Evolutionary conservation across 2,113 vertebrate species (phyloP).

Genomic region (Pedionomus torquatus): DNA sequence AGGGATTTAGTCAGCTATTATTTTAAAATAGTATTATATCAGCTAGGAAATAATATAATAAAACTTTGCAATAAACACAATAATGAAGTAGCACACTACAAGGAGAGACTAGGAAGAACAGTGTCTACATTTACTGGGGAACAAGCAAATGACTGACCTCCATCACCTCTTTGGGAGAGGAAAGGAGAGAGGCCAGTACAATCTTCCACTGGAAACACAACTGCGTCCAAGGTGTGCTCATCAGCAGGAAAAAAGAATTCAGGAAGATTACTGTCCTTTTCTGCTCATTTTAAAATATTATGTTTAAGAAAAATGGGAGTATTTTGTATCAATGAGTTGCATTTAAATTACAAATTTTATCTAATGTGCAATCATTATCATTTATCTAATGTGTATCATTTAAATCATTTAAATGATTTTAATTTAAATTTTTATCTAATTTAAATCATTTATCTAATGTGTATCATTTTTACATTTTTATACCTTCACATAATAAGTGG

Average conservation of each 20-base stretch:
- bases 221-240: neutral
- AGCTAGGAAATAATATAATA: neutral
- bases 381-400: too few relatives aligned
- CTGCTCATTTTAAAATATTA: neutral
- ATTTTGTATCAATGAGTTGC: neutral
- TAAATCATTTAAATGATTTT: too few relatives aligned
- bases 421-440: too few relatives aligned
- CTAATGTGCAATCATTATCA: neutral
- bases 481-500: neutral
- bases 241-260: neutral
- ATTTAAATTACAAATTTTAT: neutral
- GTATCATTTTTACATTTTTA: neutral
- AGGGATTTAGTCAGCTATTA: neutral
- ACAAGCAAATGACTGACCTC: neutral
- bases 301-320: neutral
- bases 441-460: neutral
- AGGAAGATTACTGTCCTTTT: neutral
- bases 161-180: neutral
- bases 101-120: neutral
- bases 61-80: neutral
- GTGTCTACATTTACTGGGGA: neutral
- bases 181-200: neutral
- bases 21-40: neutral
- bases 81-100: neutral
- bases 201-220: neutral